A percentile compares a stretch with the other conserved stretches of the same genome.
Evolutionary conservation across 2,797 vertebrate genomes (phyloP).

Genomic region (Macropus fuliginosus): DNA sequence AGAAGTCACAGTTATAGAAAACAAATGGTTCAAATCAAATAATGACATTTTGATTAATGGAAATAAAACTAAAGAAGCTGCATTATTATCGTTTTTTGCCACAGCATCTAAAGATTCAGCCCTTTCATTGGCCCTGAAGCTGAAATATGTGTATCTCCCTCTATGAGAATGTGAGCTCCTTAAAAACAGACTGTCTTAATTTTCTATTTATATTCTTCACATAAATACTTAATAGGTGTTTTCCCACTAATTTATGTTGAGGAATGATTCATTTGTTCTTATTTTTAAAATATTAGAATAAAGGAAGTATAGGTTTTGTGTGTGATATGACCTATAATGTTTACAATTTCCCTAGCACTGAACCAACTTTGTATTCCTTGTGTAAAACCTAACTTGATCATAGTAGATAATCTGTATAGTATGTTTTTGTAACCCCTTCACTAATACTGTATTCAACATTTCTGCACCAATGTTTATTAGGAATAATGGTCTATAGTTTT

Average conservation of each 20-base stretch:
- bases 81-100: background rate
- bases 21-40: background rate
- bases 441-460: background rate
- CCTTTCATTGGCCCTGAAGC: background rate
- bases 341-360: background rate
- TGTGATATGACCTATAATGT: background rate
- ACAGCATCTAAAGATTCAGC: background rate
- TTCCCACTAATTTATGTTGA: background rate
- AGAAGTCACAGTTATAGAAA: background rate
- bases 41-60: background rate
- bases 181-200: background rate
- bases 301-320: background rate
- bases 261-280: background rate
- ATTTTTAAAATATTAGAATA: background rate
- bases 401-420: background rate
- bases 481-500: background rate
- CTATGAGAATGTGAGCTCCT: background rate
- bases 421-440: background rate
- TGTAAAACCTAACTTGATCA: background rate
- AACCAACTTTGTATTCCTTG: background rate
- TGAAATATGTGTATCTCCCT: background rate
- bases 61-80: background rate
- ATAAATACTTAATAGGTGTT: background rate
- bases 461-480: background rate
- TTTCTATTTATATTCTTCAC: background rate